Evolutionary conservation across 2,888 invertebrate genomes (phyloP).

Genomic region (Allygus modestus): DNA sequence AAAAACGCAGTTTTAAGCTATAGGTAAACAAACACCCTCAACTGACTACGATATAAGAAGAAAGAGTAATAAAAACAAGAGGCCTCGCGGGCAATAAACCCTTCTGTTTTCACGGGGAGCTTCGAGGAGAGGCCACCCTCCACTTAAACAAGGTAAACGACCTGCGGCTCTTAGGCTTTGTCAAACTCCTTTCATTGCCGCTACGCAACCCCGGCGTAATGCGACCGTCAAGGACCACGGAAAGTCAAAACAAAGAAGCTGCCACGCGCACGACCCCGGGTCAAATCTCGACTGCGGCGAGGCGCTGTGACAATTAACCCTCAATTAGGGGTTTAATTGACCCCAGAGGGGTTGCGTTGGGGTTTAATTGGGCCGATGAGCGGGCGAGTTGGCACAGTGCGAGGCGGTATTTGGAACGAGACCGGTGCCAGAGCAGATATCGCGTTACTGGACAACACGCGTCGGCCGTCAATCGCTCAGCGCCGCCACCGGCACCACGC

Average conservation of each 20-base stretch:
- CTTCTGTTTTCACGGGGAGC: too few species aligned
- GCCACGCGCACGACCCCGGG: slow-evolving; percentile 8
- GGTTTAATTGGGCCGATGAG: not conserved
- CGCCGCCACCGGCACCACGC: too few species aligned
- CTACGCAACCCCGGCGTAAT: not conserved
- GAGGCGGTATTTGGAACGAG: not conserved
- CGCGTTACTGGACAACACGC: not conserved
- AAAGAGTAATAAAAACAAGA: too few species aligned
- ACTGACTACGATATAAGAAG: too few species aligned
- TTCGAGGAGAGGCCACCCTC: too few species aligned
- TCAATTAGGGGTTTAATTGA: not conserved
- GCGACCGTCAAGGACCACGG: not conserved
- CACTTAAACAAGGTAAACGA: too few species aligned
- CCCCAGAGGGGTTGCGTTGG: not conserved
- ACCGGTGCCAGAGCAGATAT: not conserved
- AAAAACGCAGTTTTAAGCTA: too few species aligned
- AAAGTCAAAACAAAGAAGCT: slow-evolving; percentile 1
- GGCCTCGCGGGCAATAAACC: too few species aligned
- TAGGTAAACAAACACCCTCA: too few species aligned
- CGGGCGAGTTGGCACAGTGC: not conserved
- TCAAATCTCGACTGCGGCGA: not conserved
- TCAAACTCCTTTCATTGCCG: not conserved
- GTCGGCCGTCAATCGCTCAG: too few species aligned
- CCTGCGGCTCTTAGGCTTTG: not conserved
- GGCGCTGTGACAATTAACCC: slow-evolving; percentile 2